These are phyloP conservation scores for Castor canadensis DNA, from an alignment of 2,113 vertebrate genomes.

Conservation along the genomic window DNA sequence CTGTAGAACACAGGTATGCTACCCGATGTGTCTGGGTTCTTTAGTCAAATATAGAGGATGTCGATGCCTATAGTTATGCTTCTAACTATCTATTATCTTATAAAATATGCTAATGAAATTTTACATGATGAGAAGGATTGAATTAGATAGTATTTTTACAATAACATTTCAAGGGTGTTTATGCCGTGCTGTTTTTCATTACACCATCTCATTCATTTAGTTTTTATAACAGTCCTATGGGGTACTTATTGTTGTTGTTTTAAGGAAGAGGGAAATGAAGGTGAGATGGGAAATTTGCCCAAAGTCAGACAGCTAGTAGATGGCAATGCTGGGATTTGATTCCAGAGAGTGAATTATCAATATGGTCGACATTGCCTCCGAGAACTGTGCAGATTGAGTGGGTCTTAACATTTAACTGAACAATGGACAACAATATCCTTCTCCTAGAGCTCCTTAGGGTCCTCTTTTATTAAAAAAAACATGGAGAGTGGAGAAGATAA, in stretches of 20 bases:
- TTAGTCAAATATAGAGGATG: background rate
- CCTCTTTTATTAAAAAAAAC: background rate
- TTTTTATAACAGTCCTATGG: background rate
- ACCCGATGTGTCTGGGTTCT: background rate
- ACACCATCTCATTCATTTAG: background rate
- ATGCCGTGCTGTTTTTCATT: background rate
- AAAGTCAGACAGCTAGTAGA: background rate
- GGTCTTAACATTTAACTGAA: background rate
- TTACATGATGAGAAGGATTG: background rate
- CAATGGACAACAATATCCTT: background rate
- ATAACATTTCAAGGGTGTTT: background rate
- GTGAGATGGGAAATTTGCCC: background rate
- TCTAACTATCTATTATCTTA: background rate
- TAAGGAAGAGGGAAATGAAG: background rate
- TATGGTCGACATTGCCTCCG: background rate
- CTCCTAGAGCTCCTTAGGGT: background rate
- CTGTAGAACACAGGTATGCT: constrained; percentile 95
- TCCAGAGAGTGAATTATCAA: background rate
- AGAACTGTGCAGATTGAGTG: background rate
- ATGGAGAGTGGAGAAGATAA: background rate
- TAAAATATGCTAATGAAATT: background rate
- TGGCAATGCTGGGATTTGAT: background rate
- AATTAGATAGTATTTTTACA: too few species aligned
- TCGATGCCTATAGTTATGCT: background rate
- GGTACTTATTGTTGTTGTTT: background rate